Evolutionary conservation across 2,888 invertebrate species (phyloP).

Genomic region (Parnassius apollo): DNA sequence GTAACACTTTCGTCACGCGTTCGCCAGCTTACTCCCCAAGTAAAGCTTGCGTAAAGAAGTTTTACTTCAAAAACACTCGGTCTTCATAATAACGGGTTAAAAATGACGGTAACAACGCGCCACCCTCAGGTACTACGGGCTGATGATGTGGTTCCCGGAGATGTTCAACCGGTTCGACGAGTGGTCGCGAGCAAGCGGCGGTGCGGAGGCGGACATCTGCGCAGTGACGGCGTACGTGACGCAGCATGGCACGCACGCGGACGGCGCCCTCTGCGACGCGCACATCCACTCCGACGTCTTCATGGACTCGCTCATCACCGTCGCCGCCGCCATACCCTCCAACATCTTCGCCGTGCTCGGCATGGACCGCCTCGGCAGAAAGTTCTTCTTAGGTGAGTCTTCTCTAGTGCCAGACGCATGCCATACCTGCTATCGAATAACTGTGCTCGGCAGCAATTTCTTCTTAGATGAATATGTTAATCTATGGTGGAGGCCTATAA

Average conservation of each 20-base stretch:
- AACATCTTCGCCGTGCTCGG: constrained; percentile 90
- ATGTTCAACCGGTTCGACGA: constrained; percentile 95
- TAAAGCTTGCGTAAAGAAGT: too few relatives aligned
- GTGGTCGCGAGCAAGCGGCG: constrained; percentile 85
- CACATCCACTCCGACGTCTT: constrained; percentile 90
- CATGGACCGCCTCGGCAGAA: constrained; percentile 93
- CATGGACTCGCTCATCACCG: constrained; percentile 92
- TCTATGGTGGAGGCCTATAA: too few relatives aligned
- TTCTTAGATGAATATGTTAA: constrained; percentile 82
- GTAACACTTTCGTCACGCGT: too few relatives aligned
- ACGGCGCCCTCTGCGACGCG: constrained; percentile 82
- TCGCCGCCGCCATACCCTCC: constrained; percentile 92
- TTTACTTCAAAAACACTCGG: too few relatives aligned
- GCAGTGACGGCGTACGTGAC: constrained; percentile 89
- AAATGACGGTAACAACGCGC: not conserved
- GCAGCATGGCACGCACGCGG: constrained; percentile 82
- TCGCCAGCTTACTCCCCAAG: too few relatives aligned
- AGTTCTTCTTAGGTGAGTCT: constrained; percentile 88
- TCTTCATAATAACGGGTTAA: too few relatives aligned
- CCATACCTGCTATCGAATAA: too few relatives aligned
- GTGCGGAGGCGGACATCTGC: constrained; percentile 85
- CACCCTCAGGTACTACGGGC: constrained; percentile 89
- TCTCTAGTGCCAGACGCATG: not conserved
- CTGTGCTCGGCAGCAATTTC: constrained; percentile 91
- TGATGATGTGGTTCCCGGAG: constrained; percentile 99